phyloP scores from a whole-genome alignment of 30 jellyfish, hydroid and myxozoan genomes.

The Aurelia sp. region DNA sequence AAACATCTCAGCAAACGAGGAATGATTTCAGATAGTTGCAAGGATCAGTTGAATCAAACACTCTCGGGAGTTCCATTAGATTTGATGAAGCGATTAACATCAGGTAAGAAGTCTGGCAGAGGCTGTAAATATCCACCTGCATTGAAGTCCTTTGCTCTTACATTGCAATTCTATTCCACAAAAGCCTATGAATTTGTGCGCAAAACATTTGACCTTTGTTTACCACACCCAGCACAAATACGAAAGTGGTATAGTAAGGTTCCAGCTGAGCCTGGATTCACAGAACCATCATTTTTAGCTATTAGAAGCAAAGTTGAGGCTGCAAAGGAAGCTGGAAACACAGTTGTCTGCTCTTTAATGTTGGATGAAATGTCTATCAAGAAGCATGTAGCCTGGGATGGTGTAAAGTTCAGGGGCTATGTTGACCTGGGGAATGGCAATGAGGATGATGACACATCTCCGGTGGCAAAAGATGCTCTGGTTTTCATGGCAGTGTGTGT shows the following conservation, averaged over 20 bases:
- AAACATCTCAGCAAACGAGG: not conserved
- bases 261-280: conserved; percentile 53
- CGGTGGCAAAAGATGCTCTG: conserved; percentile 73
- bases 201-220: conserved; percentile 36
- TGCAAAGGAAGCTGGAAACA: conserved; percentile 22
- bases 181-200: conserved; percentile 66
- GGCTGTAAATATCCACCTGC: conserved; percentile 47
- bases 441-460: conserved; percentile 42
- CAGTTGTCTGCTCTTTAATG: conserved; percentile 33
- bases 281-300: conserved; percentile 36
- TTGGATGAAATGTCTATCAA: conserved; percentile 52
- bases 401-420: conserved; percentile 38
- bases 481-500: conserved; percentile 64
- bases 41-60: conserved; percentile 9
- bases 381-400: conserved; percentile 51
- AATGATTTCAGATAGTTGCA: conserved; percentile 29
- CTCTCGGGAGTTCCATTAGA: conserved; percentile 24
- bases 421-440: conserved; percentile 57
- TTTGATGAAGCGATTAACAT: conserved; percentile 30
- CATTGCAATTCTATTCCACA: conserved; percentile 62
- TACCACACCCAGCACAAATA: conserved; percentile 63
- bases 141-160: conserved; percentile 38
- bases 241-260: conserved; percentile 35
- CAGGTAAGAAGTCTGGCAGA: conserved; percentile 25
- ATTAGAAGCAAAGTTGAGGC: conserved; percentile 29